Percentiles rank a stretch among this genome's conserved stretches.
phyloP scores from a whole-genome alignment of 2,797 vertebrate genomes.

The Leucoraja ocellata region DNA sequence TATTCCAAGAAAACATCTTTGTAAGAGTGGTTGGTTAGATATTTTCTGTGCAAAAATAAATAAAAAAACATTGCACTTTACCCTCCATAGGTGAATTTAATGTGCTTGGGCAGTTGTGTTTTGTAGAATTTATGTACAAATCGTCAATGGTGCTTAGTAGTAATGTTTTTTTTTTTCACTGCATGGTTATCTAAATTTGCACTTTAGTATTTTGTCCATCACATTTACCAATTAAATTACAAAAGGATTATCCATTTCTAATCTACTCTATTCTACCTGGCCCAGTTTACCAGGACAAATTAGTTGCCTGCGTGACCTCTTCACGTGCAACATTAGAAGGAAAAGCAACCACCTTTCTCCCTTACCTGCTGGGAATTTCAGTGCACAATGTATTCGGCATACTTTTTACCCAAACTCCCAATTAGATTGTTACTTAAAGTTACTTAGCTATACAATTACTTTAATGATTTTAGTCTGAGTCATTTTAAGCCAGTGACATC shows the following conservation, averaged over 20 bases:
- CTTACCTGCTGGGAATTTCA: neutral
- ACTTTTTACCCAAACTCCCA: too few relatives aligned
- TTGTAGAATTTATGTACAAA: neutral
- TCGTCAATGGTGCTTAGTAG: neutral
- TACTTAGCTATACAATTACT: too few relatives aligned
- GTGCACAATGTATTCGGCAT: neutral
- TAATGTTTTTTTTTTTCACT: neutral
- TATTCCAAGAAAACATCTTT: neutral
- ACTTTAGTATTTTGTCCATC: neutral
- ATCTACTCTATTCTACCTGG: neutral
- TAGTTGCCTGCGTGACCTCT: neutral
- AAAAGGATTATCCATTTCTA: neutral
- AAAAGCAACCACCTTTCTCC: neutral
- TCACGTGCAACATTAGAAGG: neutral
- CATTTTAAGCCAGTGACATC: neutral
- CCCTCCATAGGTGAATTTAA: neutral
- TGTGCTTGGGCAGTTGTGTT: neutral
- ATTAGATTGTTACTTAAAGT: neutral
- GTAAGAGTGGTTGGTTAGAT: too few relatives aligned
- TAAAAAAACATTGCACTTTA: slow-evolving; percentile 21
- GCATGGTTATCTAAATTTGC: neutral
- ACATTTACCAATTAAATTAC: neutral
- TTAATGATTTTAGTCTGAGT: too few relatives aligned
- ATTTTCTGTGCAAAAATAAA: neutral
- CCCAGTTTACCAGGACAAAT: neutral